Base-by-base conservation (phyloP, 2,797 vertebrate species). In the Dendrocincla fuliginosa region DNA sequence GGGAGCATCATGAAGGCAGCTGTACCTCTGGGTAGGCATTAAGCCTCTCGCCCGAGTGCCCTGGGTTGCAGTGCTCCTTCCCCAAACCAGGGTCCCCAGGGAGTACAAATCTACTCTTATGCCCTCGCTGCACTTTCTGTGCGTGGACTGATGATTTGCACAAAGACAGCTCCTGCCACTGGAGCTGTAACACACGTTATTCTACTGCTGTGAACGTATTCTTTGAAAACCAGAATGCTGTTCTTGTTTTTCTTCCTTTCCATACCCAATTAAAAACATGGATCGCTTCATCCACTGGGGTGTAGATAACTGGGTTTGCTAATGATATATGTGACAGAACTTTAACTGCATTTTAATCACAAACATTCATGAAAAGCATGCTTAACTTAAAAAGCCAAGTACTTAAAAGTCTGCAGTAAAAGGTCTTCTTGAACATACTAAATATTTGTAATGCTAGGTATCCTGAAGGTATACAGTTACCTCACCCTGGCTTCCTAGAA, bases 361-460 rank as follows among this genome's bases (percentile, higher is more conserved):
- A 65, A 79, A 44, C 1, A 9, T 41, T 53, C 33, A 52, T 19
- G 50, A 67, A 57, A 93, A 96, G n/a, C 25, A 42, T 1, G 3
- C 59, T 93, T 63, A 69, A 16, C 46, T 41, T 90, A 53, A 85
- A 89, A 95, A 95, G 55, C 16, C 53, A 78, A 92, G 57, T 74
- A 80, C 56, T 77, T 77, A 28, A 32, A 91, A 91, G 78, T 84
- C 68, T 83, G 22, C 46, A 88, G 42, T 65, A 70, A 93, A 50
- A 95, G 53, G 25, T 93, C 55, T 81, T 64, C 50, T 91, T 65
- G 57, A 91, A 53, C 23, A 59, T 50, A 53, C 17, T 57, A 87
- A 80, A 83, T 91, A 89, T 89, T 67, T 67, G 68, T 41, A 79
- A 85, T 24, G 42, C 32, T 83, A 76, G 87, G 37, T 77, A n/a